Evolutionary conservation across 2,113 vertebrate species (phyloP).

Genomic region (Syngnathus floridae): DNA sequence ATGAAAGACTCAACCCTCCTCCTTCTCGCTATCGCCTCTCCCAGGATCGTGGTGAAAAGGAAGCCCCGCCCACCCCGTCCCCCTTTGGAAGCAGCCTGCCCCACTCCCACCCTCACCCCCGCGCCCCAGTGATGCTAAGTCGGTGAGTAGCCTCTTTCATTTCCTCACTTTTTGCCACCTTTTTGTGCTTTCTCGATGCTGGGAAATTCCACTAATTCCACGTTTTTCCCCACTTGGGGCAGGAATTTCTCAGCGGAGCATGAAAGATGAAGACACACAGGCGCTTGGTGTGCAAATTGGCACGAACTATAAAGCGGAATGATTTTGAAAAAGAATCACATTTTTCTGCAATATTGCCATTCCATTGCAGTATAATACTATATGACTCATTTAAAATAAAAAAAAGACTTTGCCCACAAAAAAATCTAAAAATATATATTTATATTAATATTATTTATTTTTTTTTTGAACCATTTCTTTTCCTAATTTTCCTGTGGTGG

Average conservation of each 20-base stretch:
- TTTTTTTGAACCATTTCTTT: too few relatives aligned
- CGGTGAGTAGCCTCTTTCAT: slow-evolving; percentile 60
- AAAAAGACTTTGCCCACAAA: too few relatives aligned
- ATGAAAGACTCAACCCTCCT: slow-evolving; percentile 51
- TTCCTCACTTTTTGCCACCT: slow-evolving; percentile 16
- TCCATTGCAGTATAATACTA: too few relatives aligned
- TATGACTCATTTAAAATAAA: too few relatives aligned
- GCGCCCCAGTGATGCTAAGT: slow-evolving; percentile 65
- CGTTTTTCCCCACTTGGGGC: background rate
- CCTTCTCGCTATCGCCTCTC: slow-evolving; percentile 19
- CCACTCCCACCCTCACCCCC: slow-evolving; percentile 12
- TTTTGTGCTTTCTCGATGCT: slow-evolving; percentile 5
- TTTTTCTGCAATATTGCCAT: too few relatives aligned
- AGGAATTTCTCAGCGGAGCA: background rate
- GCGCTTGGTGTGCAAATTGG: background rate
- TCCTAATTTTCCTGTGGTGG: too few relatives aligned
- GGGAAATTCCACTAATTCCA: background rate
- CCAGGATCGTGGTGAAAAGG: background rate
- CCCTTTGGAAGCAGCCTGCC: background rate
- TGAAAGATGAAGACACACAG: background rate
- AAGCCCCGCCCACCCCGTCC: background rate
- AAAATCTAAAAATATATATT: too few relatives aligned
- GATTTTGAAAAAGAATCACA: background rate
- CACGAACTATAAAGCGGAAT: background rate
- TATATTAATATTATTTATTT: too few relatives aligned